Conservation (phyloP, 2,888 invertebrate genomes). For the Eudasyphora cyanicolor region DNA sequence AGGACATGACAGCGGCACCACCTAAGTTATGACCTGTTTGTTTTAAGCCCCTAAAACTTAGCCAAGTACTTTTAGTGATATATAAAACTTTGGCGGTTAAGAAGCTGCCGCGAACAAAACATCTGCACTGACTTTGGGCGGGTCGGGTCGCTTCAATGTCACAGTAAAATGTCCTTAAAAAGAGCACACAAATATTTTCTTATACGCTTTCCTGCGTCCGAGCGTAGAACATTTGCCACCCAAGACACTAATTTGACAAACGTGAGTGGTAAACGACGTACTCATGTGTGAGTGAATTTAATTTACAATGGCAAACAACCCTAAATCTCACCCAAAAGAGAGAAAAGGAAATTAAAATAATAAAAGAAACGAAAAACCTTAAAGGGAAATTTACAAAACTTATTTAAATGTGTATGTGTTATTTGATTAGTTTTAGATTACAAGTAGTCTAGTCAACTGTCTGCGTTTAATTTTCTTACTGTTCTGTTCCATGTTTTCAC, state of each 20-base stretch:
- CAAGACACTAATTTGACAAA: background rate
- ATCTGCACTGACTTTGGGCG: background rate
- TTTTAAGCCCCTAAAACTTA: too few species aligned
- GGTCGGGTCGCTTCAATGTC: background rate
- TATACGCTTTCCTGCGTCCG: background rate
- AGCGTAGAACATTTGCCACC: too few species aligned
- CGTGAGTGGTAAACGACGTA: background rate
- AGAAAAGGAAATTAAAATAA: background rate
- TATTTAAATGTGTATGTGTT: background rate
- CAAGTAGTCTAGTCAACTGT: constrained; percentile 41
- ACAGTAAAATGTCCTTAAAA: background rate
- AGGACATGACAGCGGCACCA: too few species aligned
- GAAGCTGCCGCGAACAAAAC: too few species aligned
- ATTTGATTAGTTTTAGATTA: constrained; percentile 9
- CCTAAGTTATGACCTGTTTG: too few species aligned
- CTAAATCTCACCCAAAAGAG: background rate
- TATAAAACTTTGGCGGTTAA: too few species aligned
- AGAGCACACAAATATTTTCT: background rate
- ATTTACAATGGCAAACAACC: background rate
- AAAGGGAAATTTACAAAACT: background rate
- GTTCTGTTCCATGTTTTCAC: background rate
- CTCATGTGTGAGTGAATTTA: background rate
- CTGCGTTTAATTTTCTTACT: constrained; percentile 11
- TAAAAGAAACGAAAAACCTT: background rate
- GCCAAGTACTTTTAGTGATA: too few species aligned